These are phyloP conservation scores for Tor tambroides DNA, from an alignment of 2,113 vertebrate species.

Conservation along the genomic window DNA sequence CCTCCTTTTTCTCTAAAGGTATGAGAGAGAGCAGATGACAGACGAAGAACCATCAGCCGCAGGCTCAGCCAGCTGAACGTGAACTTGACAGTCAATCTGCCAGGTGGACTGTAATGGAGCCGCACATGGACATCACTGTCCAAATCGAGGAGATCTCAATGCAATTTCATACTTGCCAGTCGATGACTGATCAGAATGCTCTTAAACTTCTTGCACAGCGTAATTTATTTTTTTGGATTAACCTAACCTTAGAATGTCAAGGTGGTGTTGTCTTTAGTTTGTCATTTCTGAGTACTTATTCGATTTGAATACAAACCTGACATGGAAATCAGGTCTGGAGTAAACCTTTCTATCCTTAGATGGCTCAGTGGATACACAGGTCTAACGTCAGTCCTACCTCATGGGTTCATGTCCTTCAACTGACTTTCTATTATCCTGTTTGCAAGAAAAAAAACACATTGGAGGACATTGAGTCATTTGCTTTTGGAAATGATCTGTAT, in stretches of 20 bases:
- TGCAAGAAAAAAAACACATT: slow-evolving; percentile 3
- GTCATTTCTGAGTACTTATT: slow-evolving; percentile 50
- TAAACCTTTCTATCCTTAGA: slow-evolving; percentile 53
- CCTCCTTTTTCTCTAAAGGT: slow-evolving; percentile 11
- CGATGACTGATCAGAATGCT: not conserved
- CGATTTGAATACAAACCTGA: slow-evolving; percentile 61
- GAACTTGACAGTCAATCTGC: slow-evolving; percentile 50
- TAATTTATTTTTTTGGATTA: slow-evolving; percentile 20
- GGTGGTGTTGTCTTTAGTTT: slow-evolving; percentile 46
- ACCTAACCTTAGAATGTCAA: slow-evolving; percentile 41
- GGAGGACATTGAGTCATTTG: not conserved
- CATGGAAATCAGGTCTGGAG: slow-evolving; percentile 60
- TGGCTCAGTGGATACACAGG: slow-evolving; percentile 51
- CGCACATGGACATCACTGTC: not conserved
- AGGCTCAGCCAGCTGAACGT: slow-evolving; percentile 38
- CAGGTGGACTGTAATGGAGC: slow-evolving; percentile 19
- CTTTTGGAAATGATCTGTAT: slow-evolving; percentile 1
- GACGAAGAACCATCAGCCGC: slow-evolving; percentile 24
- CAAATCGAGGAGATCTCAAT: not conserved
- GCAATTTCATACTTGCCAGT: not conserved
- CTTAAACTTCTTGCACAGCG: not conserved
- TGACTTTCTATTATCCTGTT: slow-evolving; percentile 21
- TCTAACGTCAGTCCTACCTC: slow-evolving; percentile 17
- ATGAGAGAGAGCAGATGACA: slow-evolving; percentile 33
- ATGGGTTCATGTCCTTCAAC: slow-evolving; percentile 24